These are phyloP conservation scores for Nematopogon swammerdamellus DNA, from an alignment of 2,888 invertebrate genomes.

Conservation along the genomic window DNA sequence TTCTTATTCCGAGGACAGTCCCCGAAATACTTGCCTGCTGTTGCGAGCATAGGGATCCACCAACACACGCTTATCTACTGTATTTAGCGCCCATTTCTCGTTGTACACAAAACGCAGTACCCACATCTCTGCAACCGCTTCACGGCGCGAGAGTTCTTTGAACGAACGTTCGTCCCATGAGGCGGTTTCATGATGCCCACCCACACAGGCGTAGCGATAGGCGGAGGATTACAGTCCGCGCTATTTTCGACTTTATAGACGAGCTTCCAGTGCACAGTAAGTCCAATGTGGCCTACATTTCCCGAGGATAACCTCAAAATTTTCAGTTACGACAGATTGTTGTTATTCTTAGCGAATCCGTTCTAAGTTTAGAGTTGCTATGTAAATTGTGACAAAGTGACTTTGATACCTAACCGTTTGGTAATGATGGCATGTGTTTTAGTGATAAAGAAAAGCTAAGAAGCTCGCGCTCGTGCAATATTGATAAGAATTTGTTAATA, in stretches of 20 bases:
- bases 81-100: not conserved
- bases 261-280: conserved; percentile 13
- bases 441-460: not conserved
- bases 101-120: not conserved
- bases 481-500: no score
- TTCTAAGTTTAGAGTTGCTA: no score
- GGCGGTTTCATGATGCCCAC: conserved; percentile 2
- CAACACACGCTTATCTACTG: not conserved
- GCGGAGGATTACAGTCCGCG: conserved; percentile 10
- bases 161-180: not conserved
- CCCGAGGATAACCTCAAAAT: conserved; percentile 51
- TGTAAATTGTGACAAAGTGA: no score
- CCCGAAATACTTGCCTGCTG: not conserved
- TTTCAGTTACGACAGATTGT: conserved; percentile 5
- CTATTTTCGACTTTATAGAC: conserved; percentile 32
- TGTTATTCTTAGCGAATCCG: not conserved
- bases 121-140: not conserved
- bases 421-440: not conserved
- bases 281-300: conserved; percentile 42
- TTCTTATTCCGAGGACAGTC: not conserved
- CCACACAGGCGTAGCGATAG: not conserved
- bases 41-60: not conserved
- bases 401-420: no score
- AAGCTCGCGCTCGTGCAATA: not conserved
- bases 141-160: not conserved